Conservation (phyloP, 2,888 invertebrate species). For the Spodoptera exigua region DNA sequence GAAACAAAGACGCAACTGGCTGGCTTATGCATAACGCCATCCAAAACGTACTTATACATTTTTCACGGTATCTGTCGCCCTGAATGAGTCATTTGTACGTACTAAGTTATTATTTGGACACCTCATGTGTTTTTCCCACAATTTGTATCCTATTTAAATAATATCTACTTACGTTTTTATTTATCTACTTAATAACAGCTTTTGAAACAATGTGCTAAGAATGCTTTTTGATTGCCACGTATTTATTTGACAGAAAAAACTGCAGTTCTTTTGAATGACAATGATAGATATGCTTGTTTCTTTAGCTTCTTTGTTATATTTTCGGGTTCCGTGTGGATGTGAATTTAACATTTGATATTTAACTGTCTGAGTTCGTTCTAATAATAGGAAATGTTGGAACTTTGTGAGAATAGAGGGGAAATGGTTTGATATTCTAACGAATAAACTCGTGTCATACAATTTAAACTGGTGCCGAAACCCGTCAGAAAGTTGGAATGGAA, state of each 20-base stretch:
- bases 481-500: constrained; percentile 39
- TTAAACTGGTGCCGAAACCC: constrained; percentile 11
- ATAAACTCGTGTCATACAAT: constrained; percentile 15
- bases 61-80: constrained; percentile 79
- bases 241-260: constrained; percentile 41
- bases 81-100: constrained; percentile 78
- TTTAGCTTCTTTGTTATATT: constrained; percentile 51
- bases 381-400: constrained; percentile 19
- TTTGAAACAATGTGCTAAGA: constrained; percentile 52
- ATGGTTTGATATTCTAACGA: constrained; percentile 13
- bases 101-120: constrained; percentile 75
- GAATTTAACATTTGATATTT: constrained; percentile 24
- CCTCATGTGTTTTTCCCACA: constrained; percentile 77
- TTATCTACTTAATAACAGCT: constrained; percentile 27
- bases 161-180: constrained; percentile 12
- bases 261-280: constrained; percentile 68
- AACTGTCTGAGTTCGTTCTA: constrained; percentile 12
- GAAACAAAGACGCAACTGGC: constrained; percentile 42
- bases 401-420: constrained; percentile 13
- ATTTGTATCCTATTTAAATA: constrained; percentile 61
- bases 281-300: constrained; percentile 76
- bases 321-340: constrained; percentile 40
- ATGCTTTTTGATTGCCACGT: constrained; percentile 39
- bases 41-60: constrained; percentile 75
- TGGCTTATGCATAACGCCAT: constrained; percentile 61